phyloP scores from a whole-genome alignment of 2,797 vertebrate genomes.

The Macropodus opercularis region DNA sequence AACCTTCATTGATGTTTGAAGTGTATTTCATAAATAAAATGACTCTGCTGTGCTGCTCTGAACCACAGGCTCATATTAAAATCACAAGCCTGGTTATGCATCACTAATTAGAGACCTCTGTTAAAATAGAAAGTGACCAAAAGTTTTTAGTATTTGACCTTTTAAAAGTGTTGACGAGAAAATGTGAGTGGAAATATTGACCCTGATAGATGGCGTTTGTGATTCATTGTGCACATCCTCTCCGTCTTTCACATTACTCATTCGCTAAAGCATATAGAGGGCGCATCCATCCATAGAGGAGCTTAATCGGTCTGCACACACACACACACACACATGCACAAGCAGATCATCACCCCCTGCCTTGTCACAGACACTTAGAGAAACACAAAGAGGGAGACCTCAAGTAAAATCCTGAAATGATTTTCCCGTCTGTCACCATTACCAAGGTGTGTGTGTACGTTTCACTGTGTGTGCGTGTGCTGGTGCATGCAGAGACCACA shows the following conservation, averaged over 20 bases:
- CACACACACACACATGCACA: conserved; percentile 43
- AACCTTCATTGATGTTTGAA: no score
- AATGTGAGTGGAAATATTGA: conserved; percentile 36
- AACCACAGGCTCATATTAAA: background rate
- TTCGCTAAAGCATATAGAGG: conserved; percentile 47
- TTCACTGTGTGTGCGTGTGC: conserved; percentile 29
- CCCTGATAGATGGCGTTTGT: conserved; percentile 40
- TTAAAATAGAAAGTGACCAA: no score
- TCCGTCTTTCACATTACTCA: conserved; percentile 56
- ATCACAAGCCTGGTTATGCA: background rate
- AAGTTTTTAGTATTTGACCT: conserved; percentile 5
- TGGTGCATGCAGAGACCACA: background rate
- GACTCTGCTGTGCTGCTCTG: background rate
- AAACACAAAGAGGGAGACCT: conserved; percentile 77
- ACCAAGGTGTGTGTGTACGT: conserved; percentile 26
- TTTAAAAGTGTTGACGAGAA: conserved; percentile 10
- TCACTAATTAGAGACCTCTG: background rate
- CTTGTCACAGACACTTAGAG: conserved; percentile 78
- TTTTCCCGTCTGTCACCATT: conserved; percentile 69
- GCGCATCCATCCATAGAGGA: conserved; percentile 51
- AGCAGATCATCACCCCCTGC: conserved; percentile 49
- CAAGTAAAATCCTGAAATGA: conserved; percentile 65
- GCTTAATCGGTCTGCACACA: conserved; percentile 36
- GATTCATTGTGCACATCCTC: conserved; percentile 53
- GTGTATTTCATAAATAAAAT: background rate